Evolutionary conservation across 2,888 invertebrate species (phyloP).

Genomic region (Melolontha melolontha): DNA sequence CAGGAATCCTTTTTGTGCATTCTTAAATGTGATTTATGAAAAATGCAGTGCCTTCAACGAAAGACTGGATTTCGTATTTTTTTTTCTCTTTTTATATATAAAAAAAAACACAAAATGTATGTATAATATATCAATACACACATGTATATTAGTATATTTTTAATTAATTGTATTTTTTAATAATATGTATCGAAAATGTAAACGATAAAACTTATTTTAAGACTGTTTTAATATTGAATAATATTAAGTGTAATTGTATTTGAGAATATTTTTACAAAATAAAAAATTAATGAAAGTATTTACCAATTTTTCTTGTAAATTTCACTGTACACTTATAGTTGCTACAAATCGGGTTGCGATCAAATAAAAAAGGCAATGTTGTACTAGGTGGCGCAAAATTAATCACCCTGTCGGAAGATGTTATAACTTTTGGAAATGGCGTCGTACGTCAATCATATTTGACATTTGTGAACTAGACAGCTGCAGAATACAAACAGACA

Average conservation of each 20-base stretch:
- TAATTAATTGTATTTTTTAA: conserved; percentile 3
- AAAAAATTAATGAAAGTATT: neutral
- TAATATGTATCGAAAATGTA: neutral
- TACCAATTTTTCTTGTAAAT: neutral
- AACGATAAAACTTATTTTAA: conserved; percentile 12
- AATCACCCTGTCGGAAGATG: too few species aligned
- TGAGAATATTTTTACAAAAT: conserved; percentile 32
- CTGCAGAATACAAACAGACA: too few species aligned
- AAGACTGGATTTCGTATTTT: conserved; percentile 30
- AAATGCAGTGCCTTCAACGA: conserved; percentile 17
- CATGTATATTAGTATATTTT: too few species aligned
- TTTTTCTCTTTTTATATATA: neutral
- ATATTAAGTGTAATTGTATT: conserved; percentile 9
- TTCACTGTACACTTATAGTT: too few species aligned
- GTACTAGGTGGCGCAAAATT: too few species aligned
- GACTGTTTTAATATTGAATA: conserved; percentile 31
- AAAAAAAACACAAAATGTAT: neutral
- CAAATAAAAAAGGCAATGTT: too few species aligned
- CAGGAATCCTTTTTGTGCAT: too few species aligned
- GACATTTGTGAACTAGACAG: too few species aligned
- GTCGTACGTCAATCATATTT: too few species aligned
- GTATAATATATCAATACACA: neutral
- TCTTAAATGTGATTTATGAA: too few species aligned
- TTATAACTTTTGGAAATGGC: too few species aligned
- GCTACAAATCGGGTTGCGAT: too few species aligned